phyloP scores from a whole-genome alignment of 2,113 vertebrate species.

The Tapirus terrestris region DNA sequence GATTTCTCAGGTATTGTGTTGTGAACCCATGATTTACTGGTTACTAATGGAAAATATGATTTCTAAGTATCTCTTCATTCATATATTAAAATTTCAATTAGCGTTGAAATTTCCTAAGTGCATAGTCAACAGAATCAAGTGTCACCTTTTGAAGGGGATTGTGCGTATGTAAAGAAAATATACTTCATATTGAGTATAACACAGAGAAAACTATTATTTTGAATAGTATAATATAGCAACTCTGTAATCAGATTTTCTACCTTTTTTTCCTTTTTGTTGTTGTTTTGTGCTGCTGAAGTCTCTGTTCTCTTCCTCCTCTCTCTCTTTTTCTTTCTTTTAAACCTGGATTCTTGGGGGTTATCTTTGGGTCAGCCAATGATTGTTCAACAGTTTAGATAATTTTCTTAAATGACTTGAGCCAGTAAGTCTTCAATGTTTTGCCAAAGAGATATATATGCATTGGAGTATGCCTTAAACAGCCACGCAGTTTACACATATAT shows the following conservation, averaged over 20 bases:
- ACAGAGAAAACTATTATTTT: neutral
- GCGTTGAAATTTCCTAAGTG: neutral
- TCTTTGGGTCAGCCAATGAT: neutral
- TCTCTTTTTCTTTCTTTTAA: neutral
- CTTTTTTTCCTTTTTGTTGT: neutral
- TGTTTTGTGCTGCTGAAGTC: neutral
- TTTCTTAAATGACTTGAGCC: neutral
- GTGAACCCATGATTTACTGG: neutral
- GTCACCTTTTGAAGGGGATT: neutral
- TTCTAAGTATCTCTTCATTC: neutral
- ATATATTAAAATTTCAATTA: slow-evolving; percentile 18
- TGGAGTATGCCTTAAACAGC: neutral
- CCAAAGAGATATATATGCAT: neutral
- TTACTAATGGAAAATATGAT: neutral
- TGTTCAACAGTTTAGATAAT: neutral
- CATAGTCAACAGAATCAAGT: neutral
- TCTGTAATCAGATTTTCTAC: neutral
- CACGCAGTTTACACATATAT: neutral
- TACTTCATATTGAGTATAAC: neutral
- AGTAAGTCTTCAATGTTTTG: neutral
- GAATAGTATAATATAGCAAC: neutral
- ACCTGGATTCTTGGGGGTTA: neutral
- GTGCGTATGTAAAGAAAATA: neutral
- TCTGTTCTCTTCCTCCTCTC: neutral
- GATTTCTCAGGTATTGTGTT: neutral